phyloP scores from a whole-genome alignment of 2,113 vertebrate species.

The Chamaetylas fuelleborni region DNA sequence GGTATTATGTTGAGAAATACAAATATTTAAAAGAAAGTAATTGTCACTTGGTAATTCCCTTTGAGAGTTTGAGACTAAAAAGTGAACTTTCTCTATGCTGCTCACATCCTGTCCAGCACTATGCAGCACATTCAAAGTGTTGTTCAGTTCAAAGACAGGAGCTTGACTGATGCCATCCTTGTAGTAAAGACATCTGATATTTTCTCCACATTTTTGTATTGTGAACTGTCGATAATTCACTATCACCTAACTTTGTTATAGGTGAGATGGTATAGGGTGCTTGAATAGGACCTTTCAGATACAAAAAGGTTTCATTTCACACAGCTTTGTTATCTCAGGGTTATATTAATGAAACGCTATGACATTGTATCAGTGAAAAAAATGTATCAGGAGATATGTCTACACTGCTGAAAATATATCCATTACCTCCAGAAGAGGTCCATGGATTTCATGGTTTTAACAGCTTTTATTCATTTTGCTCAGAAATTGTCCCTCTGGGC shows the following conservation, averaged over 20 bases:
- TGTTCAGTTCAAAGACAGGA: not conserved
- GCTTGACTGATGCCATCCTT: not conserved
- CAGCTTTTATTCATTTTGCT: not conserved
- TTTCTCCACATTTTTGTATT: not conserved
- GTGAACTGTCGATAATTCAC: not conserved
- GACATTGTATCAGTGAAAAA: not conserved
- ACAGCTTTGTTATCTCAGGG: not conserved
- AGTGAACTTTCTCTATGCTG: not conserved
- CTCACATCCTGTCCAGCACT: not conserved
- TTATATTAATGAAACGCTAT: not conserved
- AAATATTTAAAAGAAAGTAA: not conserved
- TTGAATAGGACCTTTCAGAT: not conserved
- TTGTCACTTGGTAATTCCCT: not conserved
- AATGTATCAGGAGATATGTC: fast-evolving
- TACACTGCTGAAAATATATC: not conserved
- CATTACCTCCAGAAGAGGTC: not conserved
- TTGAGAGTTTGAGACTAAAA: not conserved
- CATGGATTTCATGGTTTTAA: not conserved
- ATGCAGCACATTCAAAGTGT: not conserved
- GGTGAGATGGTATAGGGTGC: not conserved
- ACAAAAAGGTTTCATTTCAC: not conserved
- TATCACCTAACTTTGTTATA: not conserved
- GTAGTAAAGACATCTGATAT: not conserved
- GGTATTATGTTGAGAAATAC: not conserved
- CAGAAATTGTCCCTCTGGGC: not conserved